phyloP scores from a whole-genome alignment of 2,113 vertebrate genomes.

The Numida meleagris region DNA sequence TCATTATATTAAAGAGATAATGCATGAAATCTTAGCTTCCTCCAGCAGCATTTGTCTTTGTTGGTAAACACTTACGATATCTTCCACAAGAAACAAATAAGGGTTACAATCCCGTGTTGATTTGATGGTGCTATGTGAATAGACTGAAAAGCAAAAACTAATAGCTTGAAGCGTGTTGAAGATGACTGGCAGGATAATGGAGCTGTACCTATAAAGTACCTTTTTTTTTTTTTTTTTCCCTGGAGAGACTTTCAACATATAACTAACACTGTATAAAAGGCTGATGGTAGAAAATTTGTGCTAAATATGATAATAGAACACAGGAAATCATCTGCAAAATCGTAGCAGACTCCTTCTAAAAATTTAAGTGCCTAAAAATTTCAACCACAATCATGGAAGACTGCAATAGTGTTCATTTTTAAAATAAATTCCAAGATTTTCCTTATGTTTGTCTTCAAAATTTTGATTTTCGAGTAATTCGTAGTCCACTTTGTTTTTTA shows the following conservation, averaged over 20 bases:
- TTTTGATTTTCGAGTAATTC: background rate
- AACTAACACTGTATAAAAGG: background rate
- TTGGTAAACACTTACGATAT: background rate
- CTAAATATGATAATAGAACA: background rate
- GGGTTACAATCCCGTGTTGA: background rate
- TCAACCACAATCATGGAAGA: background rate
- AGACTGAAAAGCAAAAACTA: background rate
- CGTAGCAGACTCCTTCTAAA: background rate
- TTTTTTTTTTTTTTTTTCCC: background rate
- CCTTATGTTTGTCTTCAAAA: background rate
- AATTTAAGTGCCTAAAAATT: background rate
- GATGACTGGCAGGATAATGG: background rate
- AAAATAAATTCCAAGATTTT: background rate
- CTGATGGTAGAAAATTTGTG: background rate
- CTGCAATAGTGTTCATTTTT: background rate
- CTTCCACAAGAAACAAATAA: background rate
- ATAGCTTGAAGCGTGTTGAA: background rate
- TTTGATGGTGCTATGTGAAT: background rate
- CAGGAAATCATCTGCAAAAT: background rate
- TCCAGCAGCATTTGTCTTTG: conserved; percentile 17
- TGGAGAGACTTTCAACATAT: background rate
- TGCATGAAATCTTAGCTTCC: background rate
- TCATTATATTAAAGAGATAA: conserved; percentile 28
- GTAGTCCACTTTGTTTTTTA: background rate
- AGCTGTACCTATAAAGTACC: background rate